These are phyloP conservation scores for Dimorphilus gyrociliatus DNA, from an alignment of 2,888 invertebrate genomes.

Conservation along the genomic window DNA sequence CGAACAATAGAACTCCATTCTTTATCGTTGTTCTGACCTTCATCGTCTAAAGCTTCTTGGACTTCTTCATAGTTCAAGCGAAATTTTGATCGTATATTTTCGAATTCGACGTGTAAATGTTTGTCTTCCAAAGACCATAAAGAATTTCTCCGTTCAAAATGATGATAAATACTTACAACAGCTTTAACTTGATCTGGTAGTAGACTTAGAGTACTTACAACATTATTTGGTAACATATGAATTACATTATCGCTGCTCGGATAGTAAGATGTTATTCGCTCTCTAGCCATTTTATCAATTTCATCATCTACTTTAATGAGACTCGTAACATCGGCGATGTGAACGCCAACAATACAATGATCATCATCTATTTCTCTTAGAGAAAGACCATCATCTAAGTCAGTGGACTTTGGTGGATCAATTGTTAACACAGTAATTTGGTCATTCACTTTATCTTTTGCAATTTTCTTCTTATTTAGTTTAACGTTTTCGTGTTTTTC, in stretches of 20 bases:
- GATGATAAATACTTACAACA: constrained; percentile 7
- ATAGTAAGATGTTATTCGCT: constrained; percentile 7
- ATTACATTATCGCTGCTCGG: constrained; percentile 1
- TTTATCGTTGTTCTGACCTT: not conserved
- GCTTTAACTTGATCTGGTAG: constrained; percentile 6
- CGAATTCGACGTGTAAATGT: constrained; percentile 65
- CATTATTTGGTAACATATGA: constrained; percentile 8
- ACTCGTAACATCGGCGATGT: constrained; percentile 11
- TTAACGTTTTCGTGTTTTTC: too few species aligned
- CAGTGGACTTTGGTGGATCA: too few species aligned
- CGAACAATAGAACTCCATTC: too few species aligned
- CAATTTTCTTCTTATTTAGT: too few species aligned
- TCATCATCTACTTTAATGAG: constrained; percentile 5
- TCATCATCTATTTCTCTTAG: not conserved
- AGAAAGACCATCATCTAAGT: too few species aligned
- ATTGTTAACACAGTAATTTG: too few species aligned
- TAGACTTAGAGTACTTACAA: constrained; percentile 7
- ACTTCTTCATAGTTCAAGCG: constrained; percentile 1
- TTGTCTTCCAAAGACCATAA: not conserved
- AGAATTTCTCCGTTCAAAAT: constrained; percentile 46
- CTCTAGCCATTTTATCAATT: constrained; percentile 8
- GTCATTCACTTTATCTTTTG: too few species aligned
- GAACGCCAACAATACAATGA: constrained; percentile 6
- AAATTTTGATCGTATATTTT: not conserved
- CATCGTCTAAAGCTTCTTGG: constrained; percentile 1